Percentiles rank a stretch among this genome's conserved stretches.
Evolutionary conservation across 2,797 vertebrate species (phyloP).

Genomic region (Pitangus sulphuratus): DNA sequence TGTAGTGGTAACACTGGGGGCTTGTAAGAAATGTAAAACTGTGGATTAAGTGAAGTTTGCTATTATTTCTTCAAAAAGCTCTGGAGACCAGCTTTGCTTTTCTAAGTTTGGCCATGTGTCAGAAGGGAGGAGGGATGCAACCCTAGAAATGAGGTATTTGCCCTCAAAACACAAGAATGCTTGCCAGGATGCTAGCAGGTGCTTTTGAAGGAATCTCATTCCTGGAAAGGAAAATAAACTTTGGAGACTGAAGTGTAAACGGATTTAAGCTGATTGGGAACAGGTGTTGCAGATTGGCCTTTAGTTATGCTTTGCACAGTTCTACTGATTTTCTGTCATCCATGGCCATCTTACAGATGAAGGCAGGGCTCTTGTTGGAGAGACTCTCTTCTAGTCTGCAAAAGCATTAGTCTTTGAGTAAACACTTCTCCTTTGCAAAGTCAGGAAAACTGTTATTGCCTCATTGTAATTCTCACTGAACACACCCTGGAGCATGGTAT

Average conservation of each 20-base stretch:
- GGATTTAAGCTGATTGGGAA: neutral
- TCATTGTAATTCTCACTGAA: neutral
- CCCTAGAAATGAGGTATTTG: neutral
- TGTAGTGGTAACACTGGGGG: neutral
- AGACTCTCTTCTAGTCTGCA: neutral
- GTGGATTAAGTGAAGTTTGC: neutral
- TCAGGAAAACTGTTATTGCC: neutral
- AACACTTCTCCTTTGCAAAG: neutral
- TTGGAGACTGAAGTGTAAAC: neutral
- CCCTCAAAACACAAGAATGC: neutral
- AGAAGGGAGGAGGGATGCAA: neutral
- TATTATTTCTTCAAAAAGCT: neutral
- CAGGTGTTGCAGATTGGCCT: neutral
- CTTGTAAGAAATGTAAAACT: conserved; percentile 8
- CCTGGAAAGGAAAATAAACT: conserved; percentile 9
- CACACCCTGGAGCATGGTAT: neutral
- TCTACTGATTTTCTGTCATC: neutral
- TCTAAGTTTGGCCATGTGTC: neutral
- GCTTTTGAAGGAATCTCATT: neutral
- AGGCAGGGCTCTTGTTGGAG: neutral
- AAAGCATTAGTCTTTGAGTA: neutral
- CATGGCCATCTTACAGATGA: neutral
- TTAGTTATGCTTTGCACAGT: neutral
- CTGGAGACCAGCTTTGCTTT: neutral
- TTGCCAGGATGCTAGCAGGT: conserved; percentile 22